These are phyloP conservation scores for Ischnus inquisitorius DNA, from an alignment of 2,888 invertebrate genomes.

Conservation along the genomic window DNA sequence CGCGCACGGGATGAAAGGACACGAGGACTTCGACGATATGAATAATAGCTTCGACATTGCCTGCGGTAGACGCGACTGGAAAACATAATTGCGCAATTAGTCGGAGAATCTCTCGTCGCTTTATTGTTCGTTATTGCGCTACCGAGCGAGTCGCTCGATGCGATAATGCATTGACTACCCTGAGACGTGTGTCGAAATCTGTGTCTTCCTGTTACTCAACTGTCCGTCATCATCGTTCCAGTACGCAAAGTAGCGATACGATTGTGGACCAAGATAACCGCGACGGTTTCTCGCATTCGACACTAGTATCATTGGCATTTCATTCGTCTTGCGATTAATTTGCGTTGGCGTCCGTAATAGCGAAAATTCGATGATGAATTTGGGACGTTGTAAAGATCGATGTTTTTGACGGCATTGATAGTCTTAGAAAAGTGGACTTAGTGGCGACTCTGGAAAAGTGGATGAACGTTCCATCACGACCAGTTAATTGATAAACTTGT, in stretches of 20 bases:
- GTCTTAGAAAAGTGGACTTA: no score
- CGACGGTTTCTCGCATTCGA: no score
- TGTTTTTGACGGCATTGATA: no score
- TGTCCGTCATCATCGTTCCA: not conserved
- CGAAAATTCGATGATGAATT: no score
- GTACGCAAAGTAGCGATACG: no score
- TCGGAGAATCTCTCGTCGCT: slow-evolving; percentile 64
- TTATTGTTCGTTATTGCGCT: slow-evolving; percentile 43
- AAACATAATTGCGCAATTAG: slow-evolving; percentile 65
- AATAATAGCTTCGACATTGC: slow-evolving; percentile 47
- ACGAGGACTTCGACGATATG: slow-evolving; percentile 46
- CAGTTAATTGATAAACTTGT: no score
- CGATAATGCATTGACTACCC: slow-evolving; percentile 8
- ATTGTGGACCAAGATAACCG: not conserved
- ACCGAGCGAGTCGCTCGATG: slow-evolving; percentile 13
- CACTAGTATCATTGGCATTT: no score
- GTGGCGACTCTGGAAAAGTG: no score
- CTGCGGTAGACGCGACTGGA: slow-evolving; percentile 60
- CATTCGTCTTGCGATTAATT: no score
- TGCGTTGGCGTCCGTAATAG: no score
- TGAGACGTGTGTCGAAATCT: slow-evolving; percentile 6
- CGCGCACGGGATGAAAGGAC: slow-evolving; percentile 11
- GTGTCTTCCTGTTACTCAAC: not conserved
- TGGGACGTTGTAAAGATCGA: no score
- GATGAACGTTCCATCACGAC: no score